Evolutionary conservation across 1,140 invertebrate species (phyloP), one percentile per base, ranked within the genome.

Genomic region (Lepidurus packardi): DNA sequence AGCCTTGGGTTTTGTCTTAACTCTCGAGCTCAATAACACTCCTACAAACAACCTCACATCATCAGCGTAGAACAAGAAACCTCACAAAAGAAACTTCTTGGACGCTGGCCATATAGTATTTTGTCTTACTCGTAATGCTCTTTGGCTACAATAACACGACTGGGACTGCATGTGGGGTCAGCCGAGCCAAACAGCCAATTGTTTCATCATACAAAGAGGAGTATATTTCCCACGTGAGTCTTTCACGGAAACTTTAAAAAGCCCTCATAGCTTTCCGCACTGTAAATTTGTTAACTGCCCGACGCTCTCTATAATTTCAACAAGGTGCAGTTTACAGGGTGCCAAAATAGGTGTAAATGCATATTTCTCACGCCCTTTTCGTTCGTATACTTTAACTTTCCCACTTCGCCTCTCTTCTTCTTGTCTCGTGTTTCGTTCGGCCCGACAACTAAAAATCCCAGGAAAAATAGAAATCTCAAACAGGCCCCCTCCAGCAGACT

Each of bases 241-340:
- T 65, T 65, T 21, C 21, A 13, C 16, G 53, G 16, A 21, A 65
- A 9, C 53, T 13, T 21, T 21, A n/a, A 65, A 13, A 21, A 13
- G 53, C 6, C 21, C 53, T 65, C n/a, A 65, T 65, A 65, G 53
- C n/a, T 65, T 65, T 65, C 53, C 53, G 16, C 53, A 21, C 21
- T 65, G 53, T 65, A 65, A 65, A 65, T 65, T 65, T 65, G 16
- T 65, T 65, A 65, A 65, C 53, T 65, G 53, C 53, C 53, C 21
- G 5, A 21, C 21, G 4, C 21, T 7, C 53, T 65, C 53, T 21
- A 4, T 65, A 65, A 65, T 65, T 65, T 65, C 53, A 65, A 65
- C 53, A 65, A 65, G 53, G 53, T 65, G 21, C 16, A 65, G 53
- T 65, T 65, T 65, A 65, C 53, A 65, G 53, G 53, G 53, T 65